Conservation (phyloP, 2,797 vertebrate genomes). For the Adelosebastes latens region DNA sequence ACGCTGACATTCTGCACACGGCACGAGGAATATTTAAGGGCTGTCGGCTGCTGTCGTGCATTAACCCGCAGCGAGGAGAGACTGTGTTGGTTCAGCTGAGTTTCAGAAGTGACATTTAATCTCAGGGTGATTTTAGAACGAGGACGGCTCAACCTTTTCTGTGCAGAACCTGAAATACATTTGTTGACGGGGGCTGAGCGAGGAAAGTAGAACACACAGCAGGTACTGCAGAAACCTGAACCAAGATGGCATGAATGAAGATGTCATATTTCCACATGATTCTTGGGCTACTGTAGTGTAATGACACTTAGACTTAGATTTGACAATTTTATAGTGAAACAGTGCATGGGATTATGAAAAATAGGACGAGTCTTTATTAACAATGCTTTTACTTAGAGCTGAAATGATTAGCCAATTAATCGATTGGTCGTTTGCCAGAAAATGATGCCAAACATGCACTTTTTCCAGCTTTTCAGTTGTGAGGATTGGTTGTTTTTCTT, state of each 20-base stretch:
- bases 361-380: neutral
- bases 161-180: conserved; percentile 55
- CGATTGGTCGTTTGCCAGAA: neutral
- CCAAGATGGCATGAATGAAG: neutral
- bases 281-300: neutral
- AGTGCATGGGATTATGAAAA: neutral
- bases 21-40: conserved; percentile 53
- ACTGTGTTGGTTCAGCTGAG: conserved; percentile 54
- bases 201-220: conserved; percentile 1
- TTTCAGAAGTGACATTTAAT: conserved; percentile 65
- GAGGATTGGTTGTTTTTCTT: neutral
- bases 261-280: neutral
- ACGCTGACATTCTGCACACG: conserved; percentile 56
- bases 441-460: neutral
- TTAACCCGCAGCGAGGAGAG: conserved; percentile 8
- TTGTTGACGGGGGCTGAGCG: conserved; percentile 32
- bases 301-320: neutral
- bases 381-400: neutral
- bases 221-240: conserved; percentile 3
- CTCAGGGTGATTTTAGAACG: conserved; percentile 39
- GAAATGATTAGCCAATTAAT: neutral
- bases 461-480: neutral
- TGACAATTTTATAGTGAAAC: neutral
- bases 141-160: conserved; percentile 42
- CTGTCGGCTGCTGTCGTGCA: conserved; percentile 7